These are phyloP conservation scores for Diarsia rubi DNA, from an alignment of 2,888 invertebrate species.

Conservation along the genomic window DNA sequence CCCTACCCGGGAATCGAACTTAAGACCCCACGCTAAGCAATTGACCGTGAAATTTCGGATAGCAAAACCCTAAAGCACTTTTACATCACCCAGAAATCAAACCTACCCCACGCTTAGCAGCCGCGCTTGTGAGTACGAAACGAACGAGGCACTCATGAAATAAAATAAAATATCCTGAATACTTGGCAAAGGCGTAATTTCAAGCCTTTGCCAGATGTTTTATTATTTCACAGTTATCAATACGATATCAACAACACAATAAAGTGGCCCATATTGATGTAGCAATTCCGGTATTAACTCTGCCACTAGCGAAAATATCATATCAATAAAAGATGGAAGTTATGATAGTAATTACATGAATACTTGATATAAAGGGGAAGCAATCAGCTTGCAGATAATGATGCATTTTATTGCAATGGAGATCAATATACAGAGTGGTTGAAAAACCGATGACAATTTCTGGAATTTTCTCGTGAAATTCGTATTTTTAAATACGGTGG, in stretches of 20 bases:
- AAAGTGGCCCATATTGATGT: background rate
- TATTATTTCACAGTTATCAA: background rate
- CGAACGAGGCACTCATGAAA: background rate
- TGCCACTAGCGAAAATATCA: slow-evolving; percentile 21
- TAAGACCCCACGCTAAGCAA: too few relatives aligned
- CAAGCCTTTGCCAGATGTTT: too few relatives aligned
- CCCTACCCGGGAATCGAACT: too few relatives aligned
- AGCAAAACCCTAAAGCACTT: too few relatives aligned
- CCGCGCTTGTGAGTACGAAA: background rate
- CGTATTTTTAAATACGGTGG: background rate
- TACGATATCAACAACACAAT: background rate
- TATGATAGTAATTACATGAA: slow-evolving; percentile 39
- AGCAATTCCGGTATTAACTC: slow-evolving; percentile 15
- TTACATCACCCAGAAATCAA: too few relatives aligned
- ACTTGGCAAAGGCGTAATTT: background rate
- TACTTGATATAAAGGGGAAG: slow-evolving; percentile 34
- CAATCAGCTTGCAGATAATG: slow-evolving; percentile 31
- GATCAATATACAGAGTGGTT: background rate
- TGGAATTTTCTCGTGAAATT: background rate
- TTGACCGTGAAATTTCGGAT: too few relatives aligned
- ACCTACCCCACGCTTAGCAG: too few relatives aligned
- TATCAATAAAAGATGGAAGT: slow-evolving; percentile 31
- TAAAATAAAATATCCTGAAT: background rate
- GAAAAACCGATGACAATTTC: background rate
- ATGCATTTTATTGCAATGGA: slow-evolving; percentile 16